Conservation (phyloP, 2,888 invertebrate genomes). For the Matsumyia berberina region DNA sequence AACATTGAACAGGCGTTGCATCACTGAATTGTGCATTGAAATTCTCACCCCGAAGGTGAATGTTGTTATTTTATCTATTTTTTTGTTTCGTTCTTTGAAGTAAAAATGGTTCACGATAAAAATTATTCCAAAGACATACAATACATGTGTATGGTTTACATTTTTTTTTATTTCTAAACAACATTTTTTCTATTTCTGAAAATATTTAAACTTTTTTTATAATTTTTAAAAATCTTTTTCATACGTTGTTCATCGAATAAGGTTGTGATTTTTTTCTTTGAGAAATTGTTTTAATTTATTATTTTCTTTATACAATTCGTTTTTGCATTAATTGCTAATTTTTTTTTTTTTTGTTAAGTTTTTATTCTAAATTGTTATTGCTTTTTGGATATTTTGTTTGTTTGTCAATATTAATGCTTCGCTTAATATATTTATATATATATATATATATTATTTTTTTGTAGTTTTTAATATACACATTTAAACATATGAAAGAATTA, state of each 20-base stretch:
- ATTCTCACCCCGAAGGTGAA: slow-evolving; percentile 7
- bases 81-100: slow-evolving; percentile 19
- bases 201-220: slow-evolving; percentile 1
- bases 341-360: slow-evolving; percentile 46
- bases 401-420: slow-evolving; percentile 60
- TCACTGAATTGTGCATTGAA: slow-evolving; percentile 27
- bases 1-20: slow-evolving; percentile 2
- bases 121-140: slow-evolving; percentile 43
- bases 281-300: slow-evolving; percentile 60
- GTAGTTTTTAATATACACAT: slow-evolving; percentile 52
- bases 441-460: slow-evolving; percentile 13
- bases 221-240: slow-evolving; percentile 23
- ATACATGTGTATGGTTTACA: slow-evolving; percentile 30
- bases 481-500: slow-evolving; percentile 47
- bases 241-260: slow-evolving; percentile 56
- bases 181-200: slow-evolving; percentile 29
- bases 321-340: slow-evolving; percentile 56
- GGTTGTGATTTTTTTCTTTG: slow-evolving; percentile 15
- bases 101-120: slow-evolving; percentile 38
- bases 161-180: slow-evolving; percentile 21
- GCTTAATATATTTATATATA: slow-evolving; percentile 35
- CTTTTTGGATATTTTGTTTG: slow-evolving; percentile 71
- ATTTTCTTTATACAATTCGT: slow-evolving; percentile 61
- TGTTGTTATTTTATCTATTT: not conserved
- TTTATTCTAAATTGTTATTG: slow-evolving; percentile 72